Conservation (phyloP, 2,888 invertebrate species). For the Frankliniella intonsa region DNA sequence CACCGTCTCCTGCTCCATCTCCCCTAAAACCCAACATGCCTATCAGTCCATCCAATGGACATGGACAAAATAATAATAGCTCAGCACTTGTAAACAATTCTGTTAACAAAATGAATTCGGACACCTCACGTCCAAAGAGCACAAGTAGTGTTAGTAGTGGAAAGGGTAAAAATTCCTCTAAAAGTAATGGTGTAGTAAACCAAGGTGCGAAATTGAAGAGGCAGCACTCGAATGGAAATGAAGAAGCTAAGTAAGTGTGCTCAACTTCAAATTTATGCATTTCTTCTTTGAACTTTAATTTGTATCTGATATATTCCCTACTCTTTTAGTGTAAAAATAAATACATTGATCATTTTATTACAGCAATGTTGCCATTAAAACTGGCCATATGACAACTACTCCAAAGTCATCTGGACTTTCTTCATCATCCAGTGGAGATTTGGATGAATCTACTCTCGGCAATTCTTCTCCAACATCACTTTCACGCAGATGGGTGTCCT, state of each 20-base stretch:
- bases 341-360: background rate
- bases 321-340: background rate
- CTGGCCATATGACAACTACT: background rate
- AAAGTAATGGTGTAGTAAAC: slow-evolving; percentile 33
- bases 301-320: background rate
- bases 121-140: background rate
- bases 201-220: slow-evolving; percentile 45
- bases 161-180: slow-evolving; percentile 25
- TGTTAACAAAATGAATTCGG: background rate
- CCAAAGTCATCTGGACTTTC: slow-evolving; percentile 32
- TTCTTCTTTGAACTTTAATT: background rate
- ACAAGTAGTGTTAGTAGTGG: background rate
- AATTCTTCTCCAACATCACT: background rate
- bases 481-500: slow-evolving; percentile 51
- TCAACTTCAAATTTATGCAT: background rate
- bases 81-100: background rate
- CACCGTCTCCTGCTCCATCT: slow-evolving; percentile 47
- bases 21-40: slow-evolving; percentile 42
- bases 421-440: slow-evolving; percentile 20
- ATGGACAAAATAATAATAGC: background rate
- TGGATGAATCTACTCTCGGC: background rate
- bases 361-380: slow-evolving; percentile 15
- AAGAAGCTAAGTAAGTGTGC: slow-evolving; percentile 34
- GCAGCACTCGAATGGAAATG: slow-evolving; percentile 35
- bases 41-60: slow-evolving; percentile 36